Percentiles rank a stretch among this genome's conserved stretches.
These are phyloP conservation scores for Operophtera brumata DNA, from an alignment of 2,888 invertebrate species.

Conservation along the genomic window DNA sequence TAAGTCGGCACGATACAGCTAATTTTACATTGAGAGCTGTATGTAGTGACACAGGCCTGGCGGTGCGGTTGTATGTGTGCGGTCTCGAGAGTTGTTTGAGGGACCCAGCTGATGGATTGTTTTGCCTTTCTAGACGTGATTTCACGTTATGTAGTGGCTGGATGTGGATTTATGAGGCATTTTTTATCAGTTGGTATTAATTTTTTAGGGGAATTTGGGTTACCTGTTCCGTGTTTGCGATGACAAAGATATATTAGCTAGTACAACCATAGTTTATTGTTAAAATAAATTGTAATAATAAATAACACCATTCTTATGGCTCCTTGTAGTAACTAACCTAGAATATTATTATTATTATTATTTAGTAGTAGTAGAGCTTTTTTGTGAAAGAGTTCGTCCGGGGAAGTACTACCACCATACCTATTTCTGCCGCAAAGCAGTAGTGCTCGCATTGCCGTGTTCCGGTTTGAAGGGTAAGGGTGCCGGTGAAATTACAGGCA, in stretches of 20 bases:
- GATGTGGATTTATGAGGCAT: constrained; percentile 29
- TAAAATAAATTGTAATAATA: too few species aligned
- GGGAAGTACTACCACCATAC: too few species aligned
- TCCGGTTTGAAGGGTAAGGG: too few species aligned
- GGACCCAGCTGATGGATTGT: constrained; percentile 56
- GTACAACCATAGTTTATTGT: too few species aligned
- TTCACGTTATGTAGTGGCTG: constrained; percentile 46
- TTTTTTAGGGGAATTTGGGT: constrained; percentile 13
- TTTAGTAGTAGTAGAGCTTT: too few species aligned
- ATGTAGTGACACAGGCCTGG: neutral
- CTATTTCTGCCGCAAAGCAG: too few species aligned
- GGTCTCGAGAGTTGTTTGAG: constrained; percentile 50
- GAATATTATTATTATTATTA: too few species aligned
- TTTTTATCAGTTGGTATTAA: constrained; percentile 22
- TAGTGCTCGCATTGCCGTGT: too few species aligned
- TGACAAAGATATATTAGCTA: neutral
- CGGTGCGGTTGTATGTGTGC: constrained; percentile 31
- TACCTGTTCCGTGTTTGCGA: neutral
- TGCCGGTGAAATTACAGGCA: too few species aligned
- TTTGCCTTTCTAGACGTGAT: constrained; percentile 48
- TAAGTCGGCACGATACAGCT: neutral
- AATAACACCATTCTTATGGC: too few species aligned
- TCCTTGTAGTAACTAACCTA: too few species aligned
- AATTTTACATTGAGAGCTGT: neutral
- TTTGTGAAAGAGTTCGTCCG: too few species aligned